These are phyloP conservation scores for Chrysogorgia sp. DNA, from an alignment of 92 coral and sea anemone genomes.

Conservation along the genomic window DNA sequence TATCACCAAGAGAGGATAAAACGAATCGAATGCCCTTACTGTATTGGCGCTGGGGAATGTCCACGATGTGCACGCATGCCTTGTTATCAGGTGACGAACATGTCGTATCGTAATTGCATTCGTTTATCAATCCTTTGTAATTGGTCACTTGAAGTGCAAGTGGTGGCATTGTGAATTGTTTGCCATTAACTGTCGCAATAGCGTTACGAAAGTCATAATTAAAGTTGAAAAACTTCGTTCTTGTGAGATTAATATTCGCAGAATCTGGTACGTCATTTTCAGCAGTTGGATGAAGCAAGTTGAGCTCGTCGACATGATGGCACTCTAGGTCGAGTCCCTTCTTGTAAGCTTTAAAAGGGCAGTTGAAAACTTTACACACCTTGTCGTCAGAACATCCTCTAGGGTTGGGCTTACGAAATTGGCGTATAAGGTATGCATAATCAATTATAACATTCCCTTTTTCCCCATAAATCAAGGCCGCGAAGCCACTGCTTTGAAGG, in stretches of 20 bases:
- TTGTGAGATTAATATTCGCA: not conserved
- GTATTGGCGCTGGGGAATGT: not conserved
- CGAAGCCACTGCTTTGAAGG: constrained; percentile 12
- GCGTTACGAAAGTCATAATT: too few relatives aligned
- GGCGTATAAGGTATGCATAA: not conserved
- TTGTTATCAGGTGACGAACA: not conserved
- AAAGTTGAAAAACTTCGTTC: constrained; percentile 57
- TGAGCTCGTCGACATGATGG: constrained; percentile 36
- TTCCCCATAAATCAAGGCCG: too few relatives aligned
- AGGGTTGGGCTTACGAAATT: constrained; percentile 17
- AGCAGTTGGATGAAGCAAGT: constrained; percentile 46
- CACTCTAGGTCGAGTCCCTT: constrained; percentile 5
- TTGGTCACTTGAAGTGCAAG: too few relatives aligned
- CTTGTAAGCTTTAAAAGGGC: constrained; percentile 52
- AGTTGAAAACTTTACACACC: constrained; percentile 60
- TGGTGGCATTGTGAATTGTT: constrained; percentile 52
- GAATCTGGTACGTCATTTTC: constrained; percentile 49
- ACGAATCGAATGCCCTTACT: constrained; percentile 18
- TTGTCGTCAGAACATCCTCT: not conserved
- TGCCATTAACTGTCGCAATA: constrained; percentile 64
- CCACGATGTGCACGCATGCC: not conserved
- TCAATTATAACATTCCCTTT: not conserved
- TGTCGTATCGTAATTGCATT: not conserved
- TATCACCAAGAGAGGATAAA: constrained; percentile 4
- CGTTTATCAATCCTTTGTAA: not conserved